phyloP scores from a whole-genome alignment of 1,140 invertebrate species.

The Meloidogyne chitwoodi region DNA sequence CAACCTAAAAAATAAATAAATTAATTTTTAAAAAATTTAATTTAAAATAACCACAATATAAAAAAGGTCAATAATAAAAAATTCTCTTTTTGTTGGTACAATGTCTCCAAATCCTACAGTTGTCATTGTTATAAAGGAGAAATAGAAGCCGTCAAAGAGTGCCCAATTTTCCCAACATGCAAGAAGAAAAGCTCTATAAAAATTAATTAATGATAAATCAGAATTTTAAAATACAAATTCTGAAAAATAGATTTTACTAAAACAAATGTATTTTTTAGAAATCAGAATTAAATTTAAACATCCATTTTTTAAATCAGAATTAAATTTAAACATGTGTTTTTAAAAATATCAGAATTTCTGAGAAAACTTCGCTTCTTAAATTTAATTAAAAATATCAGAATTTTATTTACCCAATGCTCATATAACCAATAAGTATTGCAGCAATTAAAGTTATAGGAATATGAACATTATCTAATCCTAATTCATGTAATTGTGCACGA shows the following conservation, averaged over 20 bases:
- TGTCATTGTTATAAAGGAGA: constrained; percentile 60
- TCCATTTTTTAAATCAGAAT: no score
- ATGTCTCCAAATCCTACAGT: constrained; percentile 59
- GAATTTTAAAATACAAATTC: no score
- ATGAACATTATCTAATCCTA: constrained; percentile 51
- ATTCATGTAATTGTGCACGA: neutral
- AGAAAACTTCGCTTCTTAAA: neutral
- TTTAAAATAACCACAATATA: constrained; percentile 54
- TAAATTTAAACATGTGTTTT: no score
- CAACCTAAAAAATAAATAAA: neutral
- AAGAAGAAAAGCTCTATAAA: constrained; percentile 49
- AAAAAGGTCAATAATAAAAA: constrained; percentile 56
- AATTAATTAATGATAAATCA: neutral
- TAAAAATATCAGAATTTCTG: no score
- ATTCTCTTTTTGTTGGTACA: constrained; percentile 55
- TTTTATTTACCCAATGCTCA: constrained; percentile 40
- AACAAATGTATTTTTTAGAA: no score
- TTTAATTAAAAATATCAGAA: neutral
- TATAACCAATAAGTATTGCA: constrained; percentile 55
- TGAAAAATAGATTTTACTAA: no score
- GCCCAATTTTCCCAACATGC: constrained; percentile 55
- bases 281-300: no score
- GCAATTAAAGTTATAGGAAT: constrained; percentile 56
- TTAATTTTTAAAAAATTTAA: no score
- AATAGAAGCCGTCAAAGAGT: constrained; percentile 29